Evolutionary conservation across 2,888 invertebrate genomes (phyloP), one percentile per base, ranked within the genome.

Genomic region (Crematogaster levior): DNA sequence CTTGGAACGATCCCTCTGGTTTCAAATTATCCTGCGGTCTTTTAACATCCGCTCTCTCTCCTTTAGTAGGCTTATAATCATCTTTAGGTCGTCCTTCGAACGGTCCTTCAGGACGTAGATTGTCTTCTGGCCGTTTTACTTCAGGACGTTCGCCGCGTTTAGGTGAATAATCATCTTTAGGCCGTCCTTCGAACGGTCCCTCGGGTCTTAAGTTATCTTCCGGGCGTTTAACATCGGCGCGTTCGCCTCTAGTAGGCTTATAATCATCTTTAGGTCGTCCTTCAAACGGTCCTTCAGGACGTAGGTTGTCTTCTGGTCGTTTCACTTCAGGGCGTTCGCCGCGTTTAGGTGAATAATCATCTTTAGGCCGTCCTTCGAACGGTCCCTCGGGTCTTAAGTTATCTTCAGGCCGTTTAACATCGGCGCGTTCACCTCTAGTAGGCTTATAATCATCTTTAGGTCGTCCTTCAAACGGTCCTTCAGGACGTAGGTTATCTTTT

Each of bases 1-100:
- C 89, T 96, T 96, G 94, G 94, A 96, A 92, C 0, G 95, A 95
- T 34, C 96, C 96, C 93, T 96, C 96, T 2, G 96, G 96, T 88
- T n/a, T n/a, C 0, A 97, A 93, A 86, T 96, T 96, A 84, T 96
- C 90, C 9, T 21, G 18, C 0, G 48, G 48, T 9, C 2, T n/a
- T 1, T 21, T 48, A 6, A 48, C 9, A 48, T 48, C 48, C 7
- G 66, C 27, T 0, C 66, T 46, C 27, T 92, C 91, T 53, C 95
- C 95, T 37, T 93, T 95, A 10, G 95, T 34, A 3, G 34, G 34
- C 34, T 3, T 6, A n/a, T n/a, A n/a, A 73, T 95, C 95, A 72
- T 94, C 94, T 80, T 93, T 91, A 40, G 93, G 96, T 7, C 86
- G 89, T 34, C 87, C 89, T 95, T 46, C 70, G 60, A 95, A 95